Evolutionary conservation across 2,888 invertebrate genomes (phyloP), one percentile per base, ranked within the genome.

Genomic region (Lasioglossum zephyrum): DNA sequence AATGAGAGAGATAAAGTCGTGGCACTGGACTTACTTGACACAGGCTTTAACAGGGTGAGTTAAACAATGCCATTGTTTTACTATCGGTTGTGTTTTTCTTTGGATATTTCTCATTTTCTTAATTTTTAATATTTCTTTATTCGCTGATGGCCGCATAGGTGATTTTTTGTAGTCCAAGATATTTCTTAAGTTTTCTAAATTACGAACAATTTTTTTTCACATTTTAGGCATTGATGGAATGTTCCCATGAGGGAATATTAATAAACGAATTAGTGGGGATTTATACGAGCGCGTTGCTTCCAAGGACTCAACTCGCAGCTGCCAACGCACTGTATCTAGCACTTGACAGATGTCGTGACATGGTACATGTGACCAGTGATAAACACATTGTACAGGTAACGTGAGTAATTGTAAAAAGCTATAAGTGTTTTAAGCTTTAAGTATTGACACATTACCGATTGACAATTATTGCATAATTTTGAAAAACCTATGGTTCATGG

Each of bases 1-100:
- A 83, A 92, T 93, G 97, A 98, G 92, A 98, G 97, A 95, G 97
- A 98, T 93, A 98, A 98, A 94, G 96, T 97, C 89, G 97, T 96
- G 66, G 96, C 98, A 87, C 96, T 97, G 92, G 97, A 97, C 90
- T 96, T 98, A 92, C 96, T 98, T 92, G 98, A 98, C 94, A 97
- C 97, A 92, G 99, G 99, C 93, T 98, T 97, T 95, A 98, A 97
- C 96, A 97, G 98, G 96, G 99, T 98, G 96, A 97, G 97, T 95
- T 49, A 9, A 31, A 31, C 31, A 31, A 11, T 11, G 57, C 9
- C 57, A 57, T 57, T n/a, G 9, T 57, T 9, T 53, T 9, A 22
- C 16, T 53, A 22, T 53, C 53, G 22, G 22, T 22, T 22, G 22
- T 8, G 13, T 13, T 63, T 63, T 16, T 6, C 31, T 13, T 31